phyloP scores from a whole-genome alignment of 2,113 vertebrate genomes.

The Uria aalge region DNA sequence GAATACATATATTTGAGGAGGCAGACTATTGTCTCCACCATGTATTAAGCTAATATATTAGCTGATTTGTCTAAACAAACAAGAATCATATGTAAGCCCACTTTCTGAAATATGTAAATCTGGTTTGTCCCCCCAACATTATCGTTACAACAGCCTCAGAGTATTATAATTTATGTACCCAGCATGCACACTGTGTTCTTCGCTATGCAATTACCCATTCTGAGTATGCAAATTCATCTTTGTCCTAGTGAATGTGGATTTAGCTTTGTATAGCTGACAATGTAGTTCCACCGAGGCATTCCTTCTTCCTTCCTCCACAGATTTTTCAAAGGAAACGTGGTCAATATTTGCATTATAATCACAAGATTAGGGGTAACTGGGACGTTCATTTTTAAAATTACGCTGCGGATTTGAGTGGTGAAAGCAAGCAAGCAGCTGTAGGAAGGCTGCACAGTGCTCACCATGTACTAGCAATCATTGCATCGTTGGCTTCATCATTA shows the following conservation, averaged over 20 bases:
- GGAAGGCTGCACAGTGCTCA: background rate
- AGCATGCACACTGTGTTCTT: background rate
- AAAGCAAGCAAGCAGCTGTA: background rate
- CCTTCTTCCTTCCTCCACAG: background rate
- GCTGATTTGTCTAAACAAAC: background rate
- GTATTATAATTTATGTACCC: background rate
- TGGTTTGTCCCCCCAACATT: background rate
- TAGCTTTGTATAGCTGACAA: background rate
- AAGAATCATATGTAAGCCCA: background rate
- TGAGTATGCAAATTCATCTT: background rate
- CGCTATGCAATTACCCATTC: background rate
- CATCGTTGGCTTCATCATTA: background rate
- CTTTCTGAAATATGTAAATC: background rate
- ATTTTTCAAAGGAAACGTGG: background rate
- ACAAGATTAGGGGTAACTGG: background rate
- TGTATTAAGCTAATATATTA: background rate
- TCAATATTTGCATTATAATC: conserved; percentile 22
- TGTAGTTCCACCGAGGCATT: background rate
- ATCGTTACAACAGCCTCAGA: background rate
- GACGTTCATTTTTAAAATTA: background rate
- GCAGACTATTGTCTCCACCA: background rate
- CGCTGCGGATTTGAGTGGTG: background rate
- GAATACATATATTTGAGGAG: background rate
- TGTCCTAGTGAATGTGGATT: background rate
- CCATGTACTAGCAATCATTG: background rate